phyloP scores from a whole-genome alignment of 2,113 vertebrate genomes.

The Indri indri region DNA sequence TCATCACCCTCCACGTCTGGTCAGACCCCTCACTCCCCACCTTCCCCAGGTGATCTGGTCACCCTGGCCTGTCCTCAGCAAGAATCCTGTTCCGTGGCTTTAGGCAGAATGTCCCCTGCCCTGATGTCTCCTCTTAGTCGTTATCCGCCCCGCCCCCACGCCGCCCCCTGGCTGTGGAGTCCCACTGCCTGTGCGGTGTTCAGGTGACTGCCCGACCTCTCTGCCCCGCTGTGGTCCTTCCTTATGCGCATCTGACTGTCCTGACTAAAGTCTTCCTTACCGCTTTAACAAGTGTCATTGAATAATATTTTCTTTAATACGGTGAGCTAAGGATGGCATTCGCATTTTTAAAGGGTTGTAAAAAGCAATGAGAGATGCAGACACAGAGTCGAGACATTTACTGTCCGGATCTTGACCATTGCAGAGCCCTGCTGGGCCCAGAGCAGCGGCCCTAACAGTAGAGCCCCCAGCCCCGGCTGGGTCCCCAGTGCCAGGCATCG shows the following conservation, averaged over 20 bases:
- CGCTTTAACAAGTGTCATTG: neutral
- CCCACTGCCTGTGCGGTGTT: neutral
- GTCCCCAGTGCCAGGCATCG: neutral
- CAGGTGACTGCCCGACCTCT: neutral
- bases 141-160: neutral
- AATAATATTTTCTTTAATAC: neutral
- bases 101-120: neutral
- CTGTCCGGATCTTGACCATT: neutral
- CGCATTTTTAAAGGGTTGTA: neutral
- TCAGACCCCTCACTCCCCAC: neutral
- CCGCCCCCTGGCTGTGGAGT: neutral
- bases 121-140: neutral
- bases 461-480: neutral
- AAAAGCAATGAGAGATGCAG: neutral
- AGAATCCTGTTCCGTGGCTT: neutral
- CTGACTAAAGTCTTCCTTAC: neutral
- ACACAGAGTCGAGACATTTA: accelerated
- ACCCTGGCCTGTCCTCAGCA: neutral
- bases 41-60: neutral
- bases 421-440: accelerated
- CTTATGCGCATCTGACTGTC: neutral
- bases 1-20: neutral
- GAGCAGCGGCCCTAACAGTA: accelerated
- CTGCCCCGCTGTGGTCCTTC: neutral
- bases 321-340: neutral